Base-by-base conservation (phyloP, 23 tunicate genomes). In the Trididemnum clinides region DNA sequence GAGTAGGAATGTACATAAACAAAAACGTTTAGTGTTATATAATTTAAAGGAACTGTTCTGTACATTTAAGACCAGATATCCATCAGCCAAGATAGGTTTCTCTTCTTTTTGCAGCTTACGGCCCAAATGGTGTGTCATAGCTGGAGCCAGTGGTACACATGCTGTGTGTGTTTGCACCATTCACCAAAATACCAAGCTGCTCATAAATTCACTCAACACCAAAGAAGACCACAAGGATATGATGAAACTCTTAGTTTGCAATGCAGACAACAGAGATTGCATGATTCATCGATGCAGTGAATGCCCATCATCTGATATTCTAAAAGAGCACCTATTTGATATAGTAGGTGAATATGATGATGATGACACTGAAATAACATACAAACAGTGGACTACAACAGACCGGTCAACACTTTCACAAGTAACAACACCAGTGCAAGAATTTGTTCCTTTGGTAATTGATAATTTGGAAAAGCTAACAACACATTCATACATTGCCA, bases 121-220 rank as follows among this genome's bases (percentile, higher is more conserved):
- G 20, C 86, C 86, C 19, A 82, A 82, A 82, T 82, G 86, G 86
- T 82, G 86, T 37, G 51, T 82, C 19, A 2, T 64, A 31, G 86
- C 75, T 23, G 50, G 75, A 28, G 35, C 86, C 39, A 39, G 38
- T 63, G 86, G 78, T 82, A 82, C 75, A 64, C 51, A 82, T 64
- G 58, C 75, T 28, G 86, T 82, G 80, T 82, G 86, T 66, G 86
- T 82, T 23, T 82, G 86, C 75, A 82, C 86, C 54, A 82, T 82
- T 10, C 86, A 82, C 39, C 84, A 80, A 58, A 80, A 80, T 28
- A 50, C 66, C 74, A 82, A 51, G 22, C 75, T 82, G 7, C 21
- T 82, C 22, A 6, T 82, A 34, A 62, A 20, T 64, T 51, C 86
- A 6, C 71, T 39, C 5, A 57, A 82, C 75, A 82, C 37, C 33